Percentiles rank a stretch among this genome's conserved stretches.
phyloP scores from a whole-genome alignment of 2,888 invertebrate species.

The Xylota sylvarum region DNA sequence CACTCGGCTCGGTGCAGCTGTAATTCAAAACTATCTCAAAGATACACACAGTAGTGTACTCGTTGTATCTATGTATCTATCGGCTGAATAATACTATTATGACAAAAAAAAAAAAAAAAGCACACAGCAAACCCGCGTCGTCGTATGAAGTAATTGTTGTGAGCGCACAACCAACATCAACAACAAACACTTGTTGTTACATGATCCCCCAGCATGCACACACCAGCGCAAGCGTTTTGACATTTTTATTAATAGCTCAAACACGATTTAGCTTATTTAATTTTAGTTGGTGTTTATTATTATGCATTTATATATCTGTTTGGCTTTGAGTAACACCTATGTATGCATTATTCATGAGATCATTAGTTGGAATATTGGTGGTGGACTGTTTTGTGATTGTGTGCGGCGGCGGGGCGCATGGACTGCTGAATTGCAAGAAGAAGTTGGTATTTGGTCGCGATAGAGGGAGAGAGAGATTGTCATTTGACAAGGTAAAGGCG shows the following conservation, averaged over 20 bases:
- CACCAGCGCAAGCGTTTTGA: constrained; percentile 52
- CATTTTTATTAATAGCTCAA: constrained; percentile 74
- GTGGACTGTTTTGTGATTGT: constrained; percentile 48
- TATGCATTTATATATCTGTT: constrained; percentile 70
- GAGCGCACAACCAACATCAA: constrained; percentile 37
- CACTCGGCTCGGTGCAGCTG: constrained; percentile 20
- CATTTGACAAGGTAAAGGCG: constrained; percentile 69
- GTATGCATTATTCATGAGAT: constrained; percentile 71
- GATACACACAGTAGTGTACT: constrained; percentile 39
- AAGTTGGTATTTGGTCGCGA: not conserved
- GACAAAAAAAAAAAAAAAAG: constrained; percentile 53
- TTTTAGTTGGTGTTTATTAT: constrained; percentile 69
- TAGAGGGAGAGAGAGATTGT: constrained; percentile 15
- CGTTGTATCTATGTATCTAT: not conserved
- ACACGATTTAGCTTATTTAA: constrained; percentile 76
- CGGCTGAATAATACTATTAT: constrained; percentile 18
- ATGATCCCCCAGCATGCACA: constrained; percentile 56
- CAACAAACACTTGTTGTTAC: constrained; percentile 72
- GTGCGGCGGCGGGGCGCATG: constrained; percentile 11
- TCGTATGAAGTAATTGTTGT: constrained; percentile 58
- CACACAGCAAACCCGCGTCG: no score
- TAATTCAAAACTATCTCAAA: constrained; percentile 73
- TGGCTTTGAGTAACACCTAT: constrained; percentile 56
- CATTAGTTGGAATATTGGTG: constrained; percentile 59
- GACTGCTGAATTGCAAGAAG: constrained; percentile 19